Conservation (phyloP, 2,113 vertebrate species). For the Leptocoma aspasia region DNA sequence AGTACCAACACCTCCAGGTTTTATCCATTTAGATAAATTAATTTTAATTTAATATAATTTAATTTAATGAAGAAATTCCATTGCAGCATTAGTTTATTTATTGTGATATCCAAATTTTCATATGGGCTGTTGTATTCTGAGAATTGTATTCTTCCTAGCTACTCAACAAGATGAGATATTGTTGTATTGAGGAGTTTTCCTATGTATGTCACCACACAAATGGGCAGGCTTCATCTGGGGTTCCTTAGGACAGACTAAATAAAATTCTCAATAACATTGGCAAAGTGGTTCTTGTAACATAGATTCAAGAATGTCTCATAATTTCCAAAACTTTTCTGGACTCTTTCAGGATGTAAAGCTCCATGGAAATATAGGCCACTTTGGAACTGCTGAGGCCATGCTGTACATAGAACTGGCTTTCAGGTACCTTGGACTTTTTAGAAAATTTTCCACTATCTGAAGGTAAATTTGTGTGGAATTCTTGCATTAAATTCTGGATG, state of each 20-base stretch:
- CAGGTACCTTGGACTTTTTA: neutral
- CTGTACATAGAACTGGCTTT: neutral
- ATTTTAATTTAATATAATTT: neutral
- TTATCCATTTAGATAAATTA: neutral
- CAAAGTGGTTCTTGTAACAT: neutral
- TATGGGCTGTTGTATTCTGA: neutral
- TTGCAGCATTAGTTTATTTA: neutral
- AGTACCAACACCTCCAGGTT: neutral
- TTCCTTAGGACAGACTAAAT: neutral
- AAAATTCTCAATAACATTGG: neutral
- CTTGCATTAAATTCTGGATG: neutral
- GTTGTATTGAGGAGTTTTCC: neutral
- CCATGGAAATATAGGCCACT: neutral
- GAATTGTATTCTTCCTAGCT: neutral
- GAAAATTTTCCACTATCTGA: neutral
- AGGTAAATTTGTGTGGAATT: neutral
- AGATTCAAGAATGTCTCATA: neutral
- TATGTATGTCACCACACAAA: neutral
- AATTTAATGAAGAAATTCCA: neutral
- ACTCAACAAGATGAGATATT: neutral
- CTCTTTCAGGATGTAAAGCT: neutral
- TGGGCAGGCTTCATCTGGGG: neutral
- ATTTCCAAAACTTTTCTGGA: neutral
- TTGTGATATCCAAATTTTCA: neutral
- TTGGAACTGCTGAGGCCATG: neutral